Conservation (phyloP, 2,113 vertebrate genomes). For the Falcunculus frontatus region DNA sequence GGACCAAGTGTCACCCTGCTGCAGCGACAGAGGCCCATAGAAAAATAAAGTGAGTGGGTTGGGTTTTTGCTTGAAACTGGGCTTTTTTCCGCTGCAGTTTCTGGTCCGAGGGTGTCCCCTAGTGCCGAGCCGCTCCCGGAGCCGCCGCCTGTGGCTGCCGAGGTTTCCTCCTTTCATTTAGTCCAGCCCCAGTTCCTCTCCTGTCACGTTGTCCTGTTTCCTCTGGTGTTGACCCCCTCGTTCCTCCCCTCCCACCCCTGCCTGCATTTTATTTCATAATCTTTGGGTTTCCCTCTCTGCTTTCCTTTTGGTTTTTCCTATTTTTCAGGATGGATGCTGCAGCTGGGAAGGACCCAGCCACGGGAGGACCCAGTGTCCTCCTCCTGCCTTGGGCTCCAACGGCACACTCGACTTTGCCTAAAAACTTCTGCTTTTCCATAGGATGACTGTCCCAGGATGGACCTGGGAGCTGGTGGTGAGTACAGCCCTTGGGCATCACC, state of each 20-base stretch:
- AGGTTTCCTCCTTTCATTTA: neutral
- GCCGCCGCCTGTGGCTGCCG: rapidly evolving
- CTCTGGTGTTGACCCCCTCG: neutral
- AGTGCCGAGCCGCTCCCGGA: neutral
- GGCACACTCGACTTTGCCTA: rapidly evolving
- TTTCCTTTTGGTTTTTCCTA: neutral
- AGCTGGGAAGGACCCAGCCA: neutral
- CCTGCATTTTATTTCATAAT: neutral
- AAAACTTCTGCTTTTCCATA: neutral
- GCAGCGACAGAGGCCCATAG: rapidly evolving
- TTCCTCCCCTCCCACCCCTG: neutral
- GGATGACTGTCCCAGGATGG: rapidly evolving
- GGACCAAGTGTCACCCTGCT: rapidly evolving
- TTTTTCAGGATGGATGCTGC: neutral
- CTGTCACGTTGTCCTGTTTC: rapidly evolving
- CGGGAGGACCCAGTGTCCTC: rapidly evolving
- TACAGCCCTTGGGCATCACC: neutral
- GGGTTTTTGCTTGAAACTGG: neutral
- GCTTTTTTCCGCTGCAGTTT: neutral
- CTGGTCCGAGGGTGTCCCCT: neutral
- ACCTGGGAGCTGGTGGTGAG: neutral
- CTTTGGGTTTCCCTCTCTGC: neutral
- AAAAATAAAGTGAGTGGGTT: rapidly evolving
- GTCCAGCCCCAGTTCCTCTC: neutral
- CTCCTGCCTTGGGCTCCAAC: neutral